Conservation (phyloP, 2,797 vertebrate genomes). For the Garrulus glandarius region DNA sequence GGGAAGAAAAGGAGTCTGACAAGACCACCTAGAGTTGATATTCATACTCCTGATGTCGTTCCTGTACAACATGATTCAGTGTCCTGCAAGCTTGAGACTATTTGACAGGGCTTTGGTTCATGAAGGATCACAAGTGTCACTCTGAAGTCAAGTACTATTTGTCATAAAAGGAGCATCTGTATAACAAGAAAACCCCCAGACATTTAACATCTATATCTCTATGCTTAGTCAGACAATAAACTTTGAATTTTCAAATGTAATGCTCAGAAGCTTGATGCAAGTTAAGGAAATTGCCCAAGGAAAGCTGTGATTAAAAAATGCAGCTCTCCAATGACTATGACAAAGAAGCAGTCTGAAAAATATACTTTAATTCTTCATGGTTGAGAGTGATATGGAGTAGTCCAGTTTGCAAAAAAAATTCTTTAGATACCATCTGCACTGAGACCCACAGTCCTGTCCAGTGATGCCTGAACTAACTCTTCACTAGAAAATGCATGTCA, state of each 20-base stretch:
- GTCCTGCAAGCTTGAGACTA: neutral
- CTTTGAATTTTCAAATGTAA: neutral
- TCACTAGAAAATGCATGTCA: rapidly evolving
- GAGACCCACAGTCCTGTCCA: neutral
- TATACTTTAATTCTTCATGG: neutral
- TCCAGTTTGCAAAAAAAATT: neutral
- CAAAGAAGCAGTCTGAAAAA: neutral
- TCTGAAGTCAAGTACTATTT: neutral
- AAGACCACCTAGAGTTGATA: neutral
- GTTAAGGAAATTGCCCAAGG: neutral
- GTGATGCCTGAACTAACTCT: neutral
- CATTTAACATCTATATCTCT: neutral
- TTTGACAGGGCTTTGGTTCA: neutral
- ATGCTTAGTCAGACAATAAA: neutral
- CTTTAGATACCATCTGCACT: neutral
- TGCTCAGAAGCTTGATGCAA: neutral
- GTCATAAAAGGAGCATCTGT: neutral
- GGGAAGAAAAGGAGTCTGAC: neutral
- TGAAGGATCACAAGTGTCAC: neutral
- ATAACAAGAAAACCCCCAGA: neutral
- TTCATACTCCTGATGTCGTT: neutral
- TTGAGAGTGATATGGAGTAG: neutral
- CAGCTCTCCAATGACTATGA: neutral
- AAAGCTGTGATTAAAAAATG: neutral
- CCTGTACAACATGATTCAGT: neutral